Evolutionary conservation across 2,797 vertebrate genomes (phyloP), one percentile per base, ranked within the genome.

Genomic region (Botia almorhae): DNA sequence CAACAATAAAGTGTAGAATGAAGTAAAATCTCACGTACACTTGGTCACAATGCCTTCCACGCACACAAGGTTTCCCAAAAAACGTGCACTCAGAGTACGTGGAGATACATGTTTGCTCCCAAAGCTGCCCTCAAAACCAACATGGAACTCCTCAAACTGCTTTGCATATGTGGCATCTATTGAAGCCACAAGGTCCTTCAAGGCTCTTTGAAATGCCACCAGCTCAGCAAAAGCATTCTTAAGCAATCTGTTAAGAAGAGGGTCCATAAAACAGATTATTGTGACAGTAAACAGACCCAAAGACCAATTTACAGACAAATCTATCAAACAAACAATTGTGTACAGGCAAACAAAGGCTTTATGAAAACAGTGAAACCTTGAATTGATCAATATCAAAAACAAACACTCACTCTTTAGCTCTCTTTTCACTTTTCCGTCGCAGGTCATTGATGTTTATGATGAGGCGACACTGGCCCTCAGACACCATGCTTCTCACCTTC

Each of bases 21-120:
- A 88, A 16, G 6, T 33, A 55, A 67, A 29, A 51, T 10, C 17
- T 16, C 53, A 63, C 89, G 92, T 91, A 92, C 85, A 88, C 86
- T 94, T 93, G 76, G 89, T 93, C 77, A 92, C 92, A 75, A 94
- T 93, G 83, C 93, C 92, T 88, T 94, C 93, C 76, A 92, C 86
- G 82, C 91, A 89, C 83, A 90, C 90, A 84, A 94, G 89, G 86
- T 88, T 93, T 76, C 92, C 92, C 71, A 93, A 88, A 86, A 90
- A 90, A 55, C n/a, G 0, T 80, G 91, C 87, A 4, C 85, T 89
- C 14, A 91, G 90, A 0, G 23, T 85, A 69, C 74, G 85, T 19
- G 89, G 90, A 55, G 90, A 92, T 46, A 92, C 91, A 65, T 1
- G 91, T 82, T 91, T 91, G 74, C 85, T 90, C 84, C 91, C 91